Evolutionary conservation across 2,797 vertebrate species (phyloP).

Genomic region (Neopelma chrysocephalum): DNA sequence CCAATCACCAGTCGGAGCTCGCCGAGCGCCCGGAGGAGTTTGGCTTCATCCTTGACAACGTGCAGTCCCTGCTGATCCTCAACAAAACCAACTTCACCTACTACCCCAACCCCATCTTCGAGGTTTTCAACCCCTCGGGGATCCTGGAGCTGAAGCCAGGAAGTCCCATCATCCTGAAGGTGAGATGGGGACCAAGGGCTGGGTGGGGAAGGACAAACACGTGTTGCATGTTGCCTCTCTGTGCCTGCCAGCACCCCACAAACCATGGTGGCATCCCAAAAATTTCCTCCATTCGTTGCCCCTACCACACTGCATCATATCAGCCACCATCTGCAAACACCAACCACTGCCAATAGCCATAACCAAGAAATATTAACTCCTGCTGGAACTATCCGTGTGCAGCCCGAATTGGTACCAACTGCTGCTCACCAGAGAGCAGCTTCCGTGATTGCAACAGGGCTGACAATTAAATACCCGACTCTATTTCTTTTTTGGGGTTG

Average conservation of each 20-base stretch:
- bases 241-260: background rate
- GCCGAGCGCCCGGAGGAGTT: constrained; percentile 92
- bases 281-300: background rate
- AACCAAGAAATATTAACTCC: background rate
- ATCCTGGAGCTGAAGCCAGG: constrained; percentile 95
- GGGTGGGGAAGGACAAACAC: background rate
- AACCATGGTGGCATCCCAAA: background rate
- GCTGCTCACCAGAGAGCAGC: background rate
- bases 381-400: background rate
- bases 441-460: background rate
- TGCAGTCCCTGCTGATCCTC: constrained; percentile 89
- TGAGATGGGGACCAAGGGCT: constrained; percentile 29
- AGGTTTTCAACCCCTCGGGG: constrained; percentile 87
- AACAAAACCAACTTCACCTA: constrained; percentile 95
- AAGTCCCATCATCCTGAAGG: constrained; percentile 96
- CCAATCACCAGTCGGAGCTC: constrained; percentile 80
- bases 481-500: background rate
- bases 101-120: constrained; percentile 94
- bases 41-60: constrained; percentile 94
- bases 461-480: background rate
- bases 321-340: background rate
- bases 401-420: background rate
- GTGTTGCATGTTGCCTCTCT: background rate
- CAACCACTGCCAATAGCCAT: background rate
- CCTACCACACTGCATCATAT: background rate